Evolutionary conservation across 2,797 vertebrate species (phyloP).

Genomic region (Enteromius argenteus): DNA sequence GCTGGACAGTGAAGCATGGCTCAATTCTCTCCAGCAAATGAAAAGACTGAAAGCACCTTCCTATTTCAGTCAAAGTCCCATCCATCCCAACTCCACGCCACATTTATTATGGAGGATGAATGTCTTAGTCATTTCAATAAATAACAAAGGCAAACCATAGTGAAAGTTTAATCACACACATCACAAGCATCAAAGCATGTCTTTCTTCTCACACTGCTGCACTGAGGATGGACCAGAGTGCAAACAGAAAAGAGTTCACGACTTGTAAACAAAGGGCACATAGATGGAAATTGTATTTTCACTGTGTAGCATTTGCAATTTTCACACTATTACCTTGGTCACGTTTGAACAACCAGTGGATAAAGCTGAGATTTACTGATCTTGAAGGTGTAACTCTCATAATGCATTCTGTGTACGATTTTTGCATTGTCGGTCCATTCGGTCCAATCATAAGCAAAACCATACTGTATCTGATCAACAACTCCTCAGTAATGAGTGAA

Average conservation of each 20-base stretch:
- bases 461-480: background rate
- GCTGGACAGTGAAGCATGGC: constrained; percentile 48
- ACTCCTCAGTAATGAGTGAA: background rate
- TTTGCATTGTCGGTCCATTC: background rate
- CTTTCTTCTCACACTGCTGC: constrained; percentile 15
- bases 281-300: constrained; percentile 24
- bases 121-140: constrained; percentile 59
- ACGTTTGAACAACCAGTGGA: constrained; percentile 9
- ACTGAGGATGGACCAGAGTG: constrained; percentile 31
- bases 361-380: constrained; percentile 9
- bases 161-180: constrained; percentile 54
- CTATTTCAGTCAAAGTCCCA: constrained; percentile 36
- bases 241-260: constrained; percentile 44
- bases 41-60: constrained; percentile 58
- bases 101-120: constrained; percentile 61
- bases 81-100: constrained; percentile 45
- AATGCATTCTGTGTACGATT: background rate
- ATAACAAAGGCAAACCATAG: constrained; percentile 51
- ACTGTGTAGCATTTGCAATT: background rate
- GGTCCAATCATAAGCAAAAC: background rate
- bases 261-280: constrained; percentile 40
- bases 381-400: constrained; percentile 16
- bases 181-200: constrained; percentile 51
- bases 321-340: background rate
- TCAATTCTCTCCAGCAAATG: constrained; percentile 41